phyloP scores from a whole-genome alignment of 2,113 vertebrate genomes.

The Merops nubicus region DNA sequence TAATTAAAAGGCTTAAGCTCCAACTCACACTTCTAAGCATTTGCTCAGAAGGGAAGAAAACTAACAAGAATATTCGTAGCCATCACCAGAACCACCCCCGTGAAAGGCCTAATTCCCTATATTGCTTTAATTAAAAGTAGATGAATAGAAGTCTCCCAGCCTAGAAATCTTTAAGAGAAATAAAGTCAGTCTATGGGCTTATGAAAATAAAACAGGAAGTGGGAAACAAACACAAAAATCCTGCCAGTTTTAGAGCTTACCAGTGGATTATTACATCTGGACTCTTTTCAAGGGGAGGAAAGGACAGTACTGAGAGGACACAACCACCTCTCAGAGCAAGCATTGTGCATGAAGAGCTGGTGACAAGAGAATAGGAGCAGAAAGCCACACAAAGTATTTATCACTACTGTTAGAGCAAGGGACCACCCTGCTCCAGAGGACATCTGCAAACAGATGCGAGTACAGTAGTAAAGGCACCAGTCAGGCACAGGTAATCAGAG shows the following conservation, averaged over 20 bases:
- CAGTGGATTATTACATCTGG: constrained; percentile 7
- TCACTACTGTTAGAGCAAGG: background rate
- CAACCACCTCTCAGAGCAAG: background rate
- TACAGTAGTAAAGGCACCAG: background rate
- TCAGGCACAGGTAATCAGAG: background rate
- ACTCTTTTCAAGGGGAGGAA: background rate
- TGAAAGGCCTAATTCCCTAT: constrained; percentile 36
- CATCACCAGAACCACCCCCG: constrained; percentile 5
- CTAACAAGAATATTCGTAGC: background rate
- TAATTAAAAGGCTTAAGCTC: constrained; percentile 6
- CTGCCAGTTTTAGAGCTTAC: constrained; percentile 19
- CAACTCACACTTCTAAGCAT: constrained; percentile 7
- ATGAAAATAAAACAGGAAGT: constrained; percentile 23
- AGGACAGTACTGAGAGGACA: background rate
- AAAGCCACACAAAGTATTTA: background rate
- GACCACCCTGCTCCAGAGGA: constrained; percentile 23
- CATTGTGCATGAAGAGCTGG: accelerated
- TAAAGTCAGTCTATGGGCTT: constrained; percentile 3
- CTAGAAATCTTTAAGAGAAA: constrained; percentile 7
- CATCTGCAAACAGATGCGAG: background rate
- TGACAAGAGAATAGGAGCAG: background rate
- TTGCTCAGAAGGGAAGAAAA: constrained; percentile 22
- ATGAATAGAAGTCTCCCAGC: constrained; percentile 20
- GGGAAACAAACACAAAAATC: constrained; percentile 44
- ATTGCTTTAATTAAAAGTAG: constrained; percentile 47